Percentiles rank a stretch among this genome's conserved stretches.
Evolutionary conservation across 2,113 vertebrate genomes (phyloP).

Genomic region (Oenanthe oenanthe): DNA sequence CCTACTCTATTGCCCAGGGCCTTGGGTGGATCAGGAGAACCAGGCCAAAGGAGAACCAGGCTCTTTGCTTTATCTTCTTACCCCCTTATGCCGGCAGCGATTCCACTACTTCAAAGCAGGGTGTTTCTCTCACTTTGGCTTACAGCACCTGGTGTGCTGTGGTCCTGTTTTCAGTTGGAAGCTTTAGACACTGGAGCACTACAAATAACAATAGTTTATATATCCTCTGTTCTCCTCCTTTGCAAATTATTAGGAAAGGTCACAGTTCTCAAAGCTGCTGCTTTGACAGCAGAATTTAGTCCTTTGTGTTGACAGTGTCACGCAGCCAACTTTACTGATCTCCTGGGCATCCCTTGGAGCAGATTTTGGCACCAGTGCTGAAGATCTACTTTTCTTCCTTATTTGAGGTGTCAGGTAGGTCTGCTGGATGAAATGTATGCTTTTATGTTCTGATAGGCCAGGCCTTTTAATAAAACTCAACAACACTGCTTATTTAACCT

Average conservation of each 20-base stretch:
- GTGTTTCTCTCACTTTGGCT: not conserved
- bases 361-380: not conserved
- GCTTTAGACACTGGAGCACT: not conserved
- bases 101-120: not conserved
- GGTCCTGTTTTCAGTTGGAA: not conserved
- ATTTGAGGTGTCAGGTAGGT: not conserved
- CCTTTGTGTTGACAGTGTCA: conserved; percentile 9
- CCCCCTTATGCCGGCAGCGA: not conserved
- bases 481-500: conserved; percentile 45
- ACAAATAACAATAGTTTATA: not conserved
- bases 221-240: not conserved
- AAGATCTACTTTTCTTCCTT: conserved; percentile 27
- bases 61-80: not conserved
- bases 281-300: conserved; percentile 41
- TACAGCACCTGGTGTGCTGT: not conserved
- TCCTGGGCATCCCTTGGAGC: not conserved
- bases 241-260: not conserved
- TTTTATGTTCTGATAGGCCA: not conserved
- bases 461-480: not conserved
- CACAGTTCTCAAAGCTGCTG: conserved; percentile 10
- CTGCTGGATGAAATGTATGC: not conserved
- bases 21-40: not conserved
- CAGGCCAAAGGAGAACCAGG: not conserved
- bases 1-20: not conserved
- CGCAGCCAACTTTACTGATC: not conserved